Conservation (phyloP, 2,888 invertebrate genomes). For the Brachyptera risi region DNA sequence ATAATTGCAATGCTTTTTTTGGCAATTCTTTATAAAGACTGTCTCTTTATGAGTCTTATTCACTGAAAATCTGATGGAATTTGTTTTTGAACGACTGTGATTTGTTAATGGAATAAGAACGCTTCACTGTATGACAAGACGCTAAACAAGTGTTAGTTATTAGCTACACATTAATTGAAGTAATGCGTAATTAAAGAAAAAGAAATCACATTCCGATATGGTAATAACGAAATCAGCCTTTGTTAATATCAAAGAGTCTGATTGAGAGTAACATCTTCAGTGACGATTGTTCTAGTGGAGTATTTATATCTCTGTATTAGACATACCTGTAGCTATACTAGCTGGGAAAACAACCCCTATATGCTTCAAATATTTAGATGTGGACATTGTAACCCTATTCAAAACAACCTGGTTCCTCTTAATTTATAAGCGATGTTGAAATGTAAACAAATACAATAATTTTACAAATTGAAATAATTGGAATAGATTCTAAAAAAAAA, state of each 20-base stretch:
- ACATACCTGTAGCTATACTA: no score
- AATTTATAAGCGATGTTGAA: constrained; percentile 2
- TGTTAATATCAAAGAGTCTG: no score
- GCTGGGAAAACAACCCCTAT: no score
- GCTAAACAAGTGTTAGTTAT: no score
- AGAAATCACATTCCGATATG: neutral
- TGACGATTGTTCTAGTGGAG: no score
- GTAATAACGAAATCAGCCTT: no score
- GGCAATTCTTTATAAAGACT: neutral
- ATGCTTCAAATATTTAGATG: neutral
- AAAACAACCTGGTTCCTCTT: neutral
- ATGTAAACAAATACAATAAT: neutral
- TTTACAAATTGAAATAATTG: neutral
- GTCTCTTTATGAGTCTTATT: neutral
- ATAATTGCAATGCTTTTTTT: neutral
- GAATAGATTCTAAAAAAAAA: neutral
- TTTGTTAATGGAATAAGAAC: constrained; percentile 3
- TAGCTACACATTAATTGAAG: neutral
- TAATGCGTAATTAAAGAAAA: neutral
- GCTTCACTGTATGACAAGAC: constrained; percentile 6
- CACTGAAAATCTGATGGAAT: constrained; percentile 10
- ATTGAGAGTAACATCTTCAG: no score
- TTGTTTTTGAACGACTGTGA: constrained; percentile 13
- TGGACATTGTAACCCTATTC: neutral
- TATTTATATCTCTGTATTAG: no score